A percentile compares a stretch with the other conserved stretches of the same genome.
Conservation (phyloP, 2,888 invertebrate genomes). For the Dugesia japonica region DNA sequence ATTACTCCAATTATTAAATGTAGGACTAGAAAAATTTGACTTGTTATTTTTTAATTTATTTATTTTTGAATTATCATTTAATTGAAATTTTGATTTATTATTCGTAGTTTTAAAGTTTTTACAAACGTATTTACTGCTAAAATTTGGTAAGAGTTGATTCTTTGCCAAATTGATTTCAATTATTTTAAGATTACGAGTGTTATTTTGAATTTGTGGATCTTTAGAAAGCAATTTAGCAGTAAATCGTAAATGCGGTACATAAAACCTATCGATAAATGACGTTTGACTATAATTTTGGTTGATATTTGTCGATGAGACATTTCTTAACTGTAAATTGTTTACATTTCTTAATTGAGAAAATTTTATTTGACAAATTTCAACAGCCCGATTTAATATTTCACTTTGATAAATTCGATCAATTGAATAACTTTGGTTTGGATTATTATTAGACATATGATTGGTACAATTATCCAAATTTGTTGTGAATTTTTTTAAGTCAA, state of each 20-base stretch:
- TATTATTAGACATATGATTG: no score
- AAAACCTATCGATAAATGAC: neutral
- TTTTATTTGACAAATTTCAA: slow-evolving; percentile 5
- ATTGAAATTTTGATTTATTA: neutral
- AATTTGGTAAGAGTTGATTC: neutral
- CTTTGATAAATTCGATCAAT: neutral
- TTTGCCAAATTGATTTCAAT: neutral
- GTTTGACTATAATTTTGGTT: neutral
- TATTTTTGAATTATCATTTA: neutral
- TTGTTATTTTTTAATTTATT: neutral
- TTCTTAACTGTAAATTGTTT: neutral
- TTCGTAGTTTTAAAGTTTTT: neutral
- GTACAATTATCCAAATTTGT: neutral
- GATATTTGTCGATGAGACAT: neutral
- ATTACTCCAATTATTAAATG: neutral
- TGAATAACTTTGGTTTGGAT: neutral
- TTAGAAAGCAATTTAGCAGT: neutral
- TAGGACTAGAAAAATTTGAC: neutral
- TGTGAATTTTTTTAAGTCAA: no score
- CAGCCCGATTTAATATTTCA: neutral
- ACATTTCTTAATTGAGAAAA: no score
- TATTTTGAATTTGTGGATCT: neutral
- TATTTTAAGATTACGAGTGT: neutral
- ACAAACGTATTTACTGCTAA: neutral
- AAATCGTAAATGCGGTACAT: neutral